Evolutionary conservation across 2,888 invertebrate genomes (phyloP).

Genomic region (Microdon myrmicae): DNA sequence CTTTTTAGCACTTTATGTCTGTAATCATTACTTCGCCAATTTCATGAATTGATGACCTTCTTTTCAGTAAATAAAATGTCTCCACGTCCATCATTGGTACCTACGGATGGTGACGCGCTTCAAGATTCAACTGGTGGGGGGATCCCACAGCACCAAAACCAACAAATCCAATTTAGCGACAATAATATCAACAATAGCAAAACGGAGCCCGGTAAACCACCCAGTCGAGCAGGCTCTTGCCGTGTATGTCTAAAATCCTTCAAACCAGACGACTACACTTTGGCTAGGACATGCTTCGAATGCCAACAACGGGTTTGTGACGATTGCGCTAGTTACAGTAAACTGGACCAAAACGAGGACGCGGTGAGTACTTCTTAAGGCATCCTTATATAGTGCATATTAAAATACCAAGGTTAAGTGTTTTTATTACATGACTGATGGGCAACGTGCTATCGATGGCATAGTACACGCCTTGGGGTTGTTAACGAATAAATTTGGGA

Average conservation of each 20-base stretch:
- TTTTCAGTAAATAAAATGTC: slow-evolving; percentile 77
- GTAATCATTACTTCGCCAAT: too few relatives aligned
- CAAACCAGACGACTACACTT: slow-evolving; percentile 87
- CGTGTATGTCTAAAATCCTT: slow-evolving; percentile 88
- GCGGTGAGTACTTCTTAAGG: slow-evolving; percentile 70
- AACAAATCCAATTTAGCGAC: slow-evolving; percentile 67
- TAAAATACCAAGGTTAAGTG: slow-evolving; percentile 18
- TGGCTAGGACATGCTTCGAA: slow-evolving; percentile 88
- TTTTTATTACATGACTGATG: slow-evolving; percentile 26
- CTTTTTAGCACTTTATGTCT: too few relatives aligned
- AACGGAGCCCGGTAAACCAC: slow-evolving; percentile 76
- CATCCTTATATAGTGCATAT: not conserved
- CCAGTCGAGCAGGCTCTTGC: slow-evolving; percentile 81
- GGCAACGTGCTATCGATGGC: slow-evolving; percentile 13
- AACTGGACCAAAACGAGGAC: slow-evolving; percentile 84
- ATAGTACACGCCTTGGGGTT: not conserved
- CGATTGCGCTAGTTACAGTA: slow-evolving; percentile 92
- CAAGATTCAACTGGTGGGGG: slow-evolving; percentile 55
- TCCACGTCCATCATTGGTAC: slow-evolving; percentile 72
- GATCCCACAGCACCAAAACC: slow-evolving; percentile 62
- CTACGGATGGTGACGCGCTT: slow-evolving; percentile 65
- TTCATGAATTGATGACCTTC: too few relatives aligned
- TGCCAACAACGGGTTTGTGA: slow-evolving; percentile 92
- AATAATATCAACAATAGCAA: slow-evolving; percentile 59
- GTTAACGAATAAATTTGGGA: too few relatives aligned